These are phyloP conservation scores for Willisornis vidua DNA, from an alignment of 2,113 vertebrate genomes.

Conservation along the genomic window DNA sequence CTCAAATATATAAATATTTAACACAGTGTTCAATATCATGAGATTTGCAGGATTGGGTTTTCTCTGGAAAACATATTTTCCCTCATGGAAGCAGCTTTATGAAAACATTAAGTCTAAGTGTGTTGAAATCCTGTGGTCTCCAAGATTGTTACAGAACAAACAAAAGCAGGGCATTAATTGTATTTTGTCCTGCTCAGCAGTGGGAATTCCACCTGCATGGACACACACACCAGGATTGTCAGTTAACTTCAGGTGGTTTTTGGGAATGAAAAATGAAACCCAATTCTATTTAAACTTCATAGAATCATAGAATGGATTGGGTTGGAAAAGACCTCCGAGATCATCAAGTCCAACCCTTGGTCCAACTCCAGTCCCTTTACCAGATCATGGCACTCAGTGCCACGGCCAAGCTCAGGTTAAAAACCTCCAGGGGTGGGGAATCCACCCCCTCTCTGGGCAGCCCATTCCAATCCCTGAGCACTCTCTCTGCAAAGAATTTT, in stretches of 20 bases:
- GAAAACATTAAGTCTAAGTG: neutral
- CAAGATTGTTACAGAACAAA: neutral
- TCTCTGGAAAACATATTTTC: neutral
- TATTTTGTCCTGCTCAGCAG: neutral
- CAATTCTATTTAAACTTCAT: neutral
- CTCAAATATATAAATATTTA: neutral
- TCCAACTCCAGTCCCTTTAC: no score
- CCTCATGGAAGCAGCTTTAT: neutral
- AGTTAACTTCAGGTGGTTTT: neutral
- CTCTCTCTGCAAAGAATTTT: no score
- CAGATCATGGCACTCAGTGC: no score
- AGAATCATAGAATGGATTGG: no score
- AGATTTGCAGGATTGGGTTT: neutral
- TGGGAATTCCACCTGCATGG: neutral
- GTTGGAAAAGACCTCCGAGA: no score
- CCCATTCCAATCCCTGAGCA: no score
- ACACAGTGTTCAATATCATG: neutral
- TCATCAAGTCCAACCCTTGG: no score
- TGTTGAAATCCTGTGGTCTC: neutral
- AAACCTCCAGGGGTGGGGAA: no score
- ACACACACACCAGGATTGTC: neutral
- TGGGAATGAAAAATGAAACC: neutral
- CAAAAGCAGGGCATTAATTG: neutral
- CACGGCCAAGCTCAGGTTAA: no score
- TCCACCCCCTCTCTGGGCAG: no score